Conservation (phyloP, 2,113 vertebrate species). For the Nipponia nippon region DNA sequence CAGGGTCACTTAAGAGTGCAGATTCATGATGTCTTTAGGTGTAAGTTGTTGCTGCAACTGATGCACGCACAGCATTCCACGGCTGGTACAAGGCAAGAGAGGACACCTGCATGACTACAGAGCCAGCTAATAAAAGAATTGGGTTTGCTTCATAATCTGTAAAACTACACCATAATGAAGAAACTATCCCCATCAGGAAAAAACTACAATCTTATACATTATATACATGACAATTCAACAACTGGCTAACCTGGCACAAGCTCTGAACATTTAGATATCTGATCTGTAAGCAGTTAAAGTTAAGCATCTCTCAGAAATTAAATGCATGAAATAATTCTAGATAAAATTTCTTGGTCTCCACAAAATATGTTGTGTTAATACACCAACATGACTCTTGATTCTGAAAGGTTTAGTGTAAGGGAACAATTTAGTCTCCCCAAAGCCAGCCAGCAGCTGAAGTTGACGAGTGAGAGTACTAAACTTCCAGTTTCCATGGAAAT, state of each 20-base stretch:
- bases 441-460: neutral
- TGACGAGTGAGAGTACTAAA: neutral
- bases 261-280: neutral
- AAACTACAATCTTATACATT: neutral
- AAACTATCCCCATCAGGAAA: neutral
- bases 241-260: neutral
- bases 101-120: neutral
- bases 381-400: neutral
- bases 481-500: conserved; percentile 40
- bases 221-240: neutral
- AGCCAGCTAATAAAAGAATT: neutral
- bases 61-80: neutral
- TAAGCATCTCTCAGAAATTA: neutral
- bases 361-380: neutral
- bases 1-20: neutral
- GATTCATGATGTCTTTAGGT: neutral
- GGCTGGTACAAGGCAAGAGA: neutral
- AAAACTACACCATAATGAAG: neutral
- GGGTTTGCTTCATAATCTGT: neutral
- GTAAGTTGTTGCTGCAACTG: neutral
- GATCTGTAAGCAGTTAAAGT: neutral
- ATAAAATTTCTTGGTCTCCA: neutral
- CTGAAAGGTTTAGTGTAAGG: neutral
- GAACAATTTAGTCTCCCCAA: neutral
- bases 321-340: neutral